phyloP scores from a whole-genome alignment of 1,140 invertebrate genomes.

The Cyrtorhinus lividipennis region DNA sequence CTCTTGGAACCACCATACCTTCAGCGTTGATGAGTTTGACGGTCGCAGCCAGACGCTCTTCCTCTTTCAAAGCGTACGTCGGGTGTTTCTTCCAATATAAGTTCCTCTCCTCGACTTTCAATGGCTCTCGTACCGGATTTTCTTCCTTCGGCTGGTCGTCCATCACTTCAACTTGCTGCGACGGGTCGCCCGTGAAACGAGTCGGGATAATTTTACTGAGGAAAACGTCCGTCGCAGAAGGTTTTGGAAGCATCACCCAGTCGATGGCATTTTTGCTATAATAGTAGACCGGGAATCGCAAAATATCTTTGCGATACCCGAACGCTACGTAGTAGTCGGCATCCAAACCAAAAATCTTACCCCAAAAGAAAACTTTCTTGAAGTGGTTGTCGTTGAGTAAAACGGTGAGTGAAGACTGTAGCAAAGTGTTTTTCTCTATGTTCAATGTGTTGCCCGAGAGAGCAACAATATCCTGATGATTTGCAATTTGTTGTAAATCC shows the following conservation, averaged over 20 bases:
- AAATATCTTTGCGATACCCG: conserved; percentile 49
- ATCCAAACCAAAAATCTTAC: conserved; percentile 46
- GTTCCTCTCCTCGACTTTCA: neutral
- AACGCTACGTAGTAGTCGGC: conserved; percentile 59
- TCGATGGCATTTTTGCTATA: conserved; percentile 52
- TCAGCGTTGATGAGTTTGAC: conserved; percentile 52
- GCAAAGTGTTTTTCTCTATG: conserved; percentile 9
- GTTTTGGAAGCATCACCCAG: conserved; percentile 49
- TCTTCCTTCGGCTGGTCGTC: conserved; percentile 20
- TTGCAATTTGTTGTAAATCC: conserved; percentile 11
- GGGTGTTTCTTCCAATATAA: conserved; percentile 4
- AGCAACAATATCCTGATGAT: neutral
- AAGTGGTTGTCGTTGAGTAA: conserved; percentile 64
- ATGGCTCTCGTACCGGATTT: conserved; percentile 24
- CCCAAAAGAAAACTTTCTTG: conserved; percentile 54
- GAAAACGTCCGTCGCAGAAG: conserved; percentile 39
- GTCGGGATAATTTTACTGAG: conserved; percentile 38
- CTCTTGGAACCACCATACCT: conserved; percentile 50
- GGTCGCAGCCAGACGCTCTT: conserved; percentile 51
- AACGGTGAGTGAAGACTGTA: conserved; percentile 40
- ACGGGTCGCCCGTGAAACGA: conserved; percentile 40
- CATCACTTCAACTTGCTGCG: conserved; percentile 34
- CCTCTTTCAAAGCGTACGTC: conserved; percentile 45
- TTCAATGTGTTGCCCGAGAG: conserved; percentile 11
- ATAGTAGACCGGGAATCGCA: conserved; percentile 47